Conservation (phyloP, 2,113 vertebrate species). For the Seriola rivoliana region DNA sequence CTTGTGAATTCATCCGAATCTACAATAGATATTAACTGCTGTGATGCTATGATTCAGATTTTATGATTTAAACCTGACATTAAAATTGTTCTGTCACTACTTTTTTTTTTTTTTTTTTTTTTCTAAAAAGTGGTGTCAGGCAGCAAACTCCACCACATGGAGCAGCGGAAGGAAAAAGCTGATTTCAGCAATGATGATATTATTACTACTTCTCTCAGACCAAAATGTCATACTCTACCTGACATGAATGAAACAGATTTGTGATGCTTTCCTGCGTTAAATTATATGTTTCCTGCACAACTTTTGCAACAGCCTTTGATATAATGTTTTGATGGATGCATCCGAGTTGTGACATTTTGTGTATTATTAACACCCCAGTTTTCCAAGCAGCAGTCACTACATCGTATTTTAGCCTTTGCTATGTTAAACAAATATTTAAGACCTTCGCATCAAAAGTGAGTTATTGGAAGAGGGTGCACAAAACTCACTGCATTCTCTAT, state of each 20-base stretch:
- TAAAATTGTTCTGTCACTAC: neutral
- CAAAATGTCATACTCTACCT: slow-evolving; percentile 26
- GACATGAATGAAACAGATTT: neutral
- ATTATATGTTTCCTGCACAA: neutral
- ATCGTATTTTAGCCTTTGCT: neutral
- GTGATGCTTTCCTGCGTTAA: slow-evolving; percentile 1
- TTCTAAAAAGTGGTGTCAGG: neutral
- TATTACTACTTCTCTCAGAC: slow-evolving; percentile 15
- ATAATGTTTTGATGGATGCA: neutral
- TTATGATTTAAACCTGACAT: neutral
- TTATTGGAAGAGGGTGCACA: neutral
- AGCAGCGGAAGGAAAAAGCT: neutral
- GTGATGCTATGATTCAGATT: neutral
- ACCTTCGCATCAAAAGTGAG: neutral
- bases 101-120: neutral
- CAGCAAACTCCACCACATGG: neutral
- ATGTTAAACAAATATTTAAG: neutral
- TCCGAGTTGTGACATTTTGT: neutral
- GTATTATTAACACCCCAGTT: too few relatives aligned
- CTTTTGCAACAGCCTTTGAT: neutral
- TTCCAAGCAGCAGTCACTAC: neutral
- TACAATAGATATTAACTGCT: neutral
- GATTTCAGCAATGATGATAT: slow-evolving; percentile 18
- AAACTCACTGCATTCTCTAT: neutral
- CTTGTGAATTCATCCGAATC: neutral